A percentile compares a stretch with the other conserved stretches of the same genome.
phyloP scores from a whole-genome alignment of 1,140 invertebrate species.

The Drosophila orosa region DNA sequence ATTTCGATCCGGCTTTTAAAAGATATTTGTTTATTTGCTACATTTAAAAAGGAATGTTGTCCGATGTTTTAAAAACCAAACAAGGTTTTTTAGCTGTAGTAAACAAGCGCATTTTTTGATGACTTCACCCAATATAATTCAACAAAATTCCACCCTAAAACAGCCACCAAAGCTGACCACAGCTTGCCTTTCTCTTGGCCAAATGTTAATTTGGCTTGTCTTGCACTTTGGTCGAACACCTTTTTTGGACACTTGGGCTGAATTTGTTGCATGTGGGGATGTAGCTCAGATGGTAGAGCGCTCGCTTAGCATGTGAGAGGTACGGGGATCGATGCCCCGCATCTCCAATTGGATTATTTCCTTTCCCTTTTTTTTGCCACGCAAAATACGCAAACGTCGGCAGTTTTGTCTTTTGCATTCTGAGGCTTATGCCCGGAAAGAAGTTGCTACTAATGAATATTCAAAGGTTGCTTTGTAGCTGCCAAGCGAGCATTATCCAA shows the following conservation, averaged over 20 bases:
- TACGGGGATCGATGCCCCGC: slow-evolving; percentile 92
- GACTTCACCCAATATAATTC: background rate
- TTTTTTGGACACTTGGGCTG: slow-evolving; percentile 37
- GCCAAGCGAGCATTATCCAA: slow-evolving; percentile 57
- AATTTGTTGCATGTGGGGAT: slow-evolving; percentile 57
- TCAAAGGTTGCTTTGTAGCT: slow-evolving; percentile 75
- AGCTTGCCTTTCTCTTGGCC: slow-evolving; percentile 42
- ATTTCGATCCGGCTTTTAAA: background rate
- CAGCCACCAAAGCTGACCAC: slow-evolving; percentile 11
- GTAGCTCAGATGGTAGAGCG: slow-evolving; percentile 94
- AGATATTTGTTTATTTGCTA: background rate
- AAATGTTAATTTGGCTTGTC: slow-evolving; percentile 46
- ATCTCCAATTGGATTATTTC: slow-evolving; percentile 84
- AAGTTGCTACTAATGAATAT: slow-evolving; percentile 75
- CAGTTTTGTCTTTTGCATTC: slow-evolving; percentile 58
- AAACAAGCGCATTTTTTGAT: background rate
- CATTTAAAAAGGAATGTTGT: background rate
- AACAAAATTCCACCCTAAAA: background rate
- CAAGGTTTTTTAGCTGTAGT: background rate
- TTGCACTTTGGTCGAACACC: slow-evolving; percentile 61
- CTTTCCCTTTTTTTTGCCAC: slow-evolving; percentile 42
- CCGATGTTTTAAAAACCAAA: too few species aligned
- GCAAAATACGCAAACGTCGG: slow-evolving; percentile 74
- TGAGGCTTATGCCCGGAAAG: slow-evolving; percentile 48
- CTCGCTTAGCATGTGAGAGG: slow-evolving; percentile 94